Percentiles rank a stretch among this genome's conserved stretches.
Evolutionary conservation across 2,888 invertebrate genomes (phyloP).

Genomic region (Griposia aprilina): DNA sequence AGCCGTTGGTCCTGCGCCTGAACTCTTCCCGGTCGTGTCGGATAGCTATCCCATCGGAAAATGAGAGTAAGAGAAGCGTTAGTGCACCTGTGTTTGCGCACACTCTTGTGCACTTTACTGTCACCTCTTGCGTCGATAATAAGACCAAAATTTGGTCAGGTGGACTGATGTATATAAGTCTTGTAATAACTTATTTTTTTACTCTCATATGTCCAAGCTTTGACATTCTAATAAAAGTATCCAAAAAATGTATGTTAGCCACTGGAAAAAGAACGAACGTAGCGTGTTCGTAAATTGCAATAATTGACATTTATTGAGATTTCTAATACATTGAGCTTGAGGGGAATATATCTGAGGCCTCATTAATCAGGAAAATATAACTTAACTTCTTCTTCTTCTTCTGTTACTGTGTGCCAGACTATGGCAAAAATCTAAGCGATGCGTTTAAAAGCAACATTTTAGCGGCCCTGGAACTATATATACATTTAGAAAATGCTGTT

Average conservation of each 20-base stretch:
- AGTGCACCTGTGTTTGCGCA: no score
- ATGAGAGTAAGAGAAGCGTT: no score
- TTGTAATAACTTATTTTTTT: not conserved
- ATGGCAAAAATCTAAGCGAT: not conserved
- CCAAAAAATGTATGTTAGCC: no score
- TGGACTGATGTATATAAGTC: not conserved
- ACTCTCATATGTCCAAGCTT: not conserved
- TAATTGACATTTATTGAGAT: not conserved
- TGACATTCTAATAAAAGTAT: not conserved
- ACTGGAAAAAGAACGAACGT: not conserved
- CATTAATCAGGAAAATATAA: not conserved
- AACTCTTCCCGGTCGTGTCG: no score
- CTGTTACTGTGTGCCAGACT: no score
- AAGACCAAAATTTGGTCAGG: no score
- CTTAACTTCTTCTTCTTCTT: no score
- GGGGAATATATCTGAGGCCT: not conserved
- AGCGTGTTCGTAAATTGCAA: not conserved
- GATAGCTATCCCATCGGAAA: no score
- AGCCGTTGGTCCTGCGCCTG: no score
- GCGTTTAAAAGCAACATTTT: conserved; percentile 45
- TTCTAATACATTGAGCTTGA: not conserved
- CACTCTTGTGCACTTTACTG: no score
- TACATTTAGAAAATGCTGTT: conserved; percentile 42
- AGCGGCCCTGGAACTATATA: conserved; percentile 36
- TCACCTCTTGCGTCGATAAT: no score